A percentile compares a stretch with the other conserved stretches of the same genome.
These are phyloP conservation scores for Aplocera efformata DNA, from an alignment of 2,888 invertebrate species.

Conservation along the genomic window DNA sequence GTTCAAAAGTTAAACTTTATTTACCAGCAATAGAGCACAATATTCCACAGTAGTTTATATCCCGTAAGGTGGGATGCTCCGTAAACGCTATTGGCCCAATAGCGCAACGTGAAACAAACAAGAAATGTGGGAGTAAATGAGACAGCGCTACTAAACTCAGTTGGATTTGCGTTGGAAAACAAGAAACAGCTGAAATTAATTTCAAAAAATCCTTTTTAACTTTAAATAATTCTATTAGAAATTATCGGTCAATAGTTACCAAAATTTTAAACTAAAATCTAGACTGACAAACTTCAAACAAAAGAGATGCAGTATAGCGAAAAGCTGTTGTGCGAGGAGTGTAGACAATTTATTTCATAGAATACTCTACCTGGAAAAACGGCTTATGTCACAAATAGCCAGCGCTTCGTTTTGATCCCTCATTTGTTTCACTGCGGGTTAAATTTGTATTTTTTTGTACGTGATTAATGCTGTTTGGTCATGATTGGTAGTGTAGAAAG, in stretches of 20 bases:
- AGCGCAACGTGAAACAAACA: conserved; percentile 74
- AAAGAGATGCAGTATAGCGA: conserved; percentile 48
- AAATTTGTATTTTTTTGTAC: conserved; percentile 25
- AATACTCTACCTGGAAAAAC: conserved; percentile 17
- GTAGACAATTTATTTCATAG: conserved; percentile 55
- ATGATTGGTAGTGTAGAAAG: conserved; percentile 49
- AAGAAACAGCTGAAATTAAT: conserved; percentile 3
- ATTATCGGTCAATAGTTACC: conserved; percentile 4
- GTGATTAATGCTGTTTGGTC: conserved; percentile 35
- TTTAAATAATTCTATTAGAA: not conserved
- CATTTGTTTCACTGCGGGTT: conserved; percentile 19
- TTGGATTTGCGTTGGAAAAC: conserved; percentile 21
- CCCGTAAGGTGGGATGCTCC: conserved; percentile 78
- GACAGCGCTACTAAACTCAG: conserved; percentile 51
- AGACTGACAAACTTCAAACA: conserved; percentile 29
- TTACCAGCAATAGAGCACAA: conserved; percentile 70
- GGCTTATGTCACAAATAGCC: conserved; percentile 32
- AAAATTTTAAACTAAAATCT: conserved; percentile 21
- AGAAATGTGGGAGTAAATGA: conserved; percentile 69
- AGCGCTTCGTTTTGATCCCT: conserved; percentile 28
- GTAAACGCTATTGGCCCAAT: conserved; percentile 78
- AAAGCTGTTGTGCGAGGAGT: conserved; percentile 43
- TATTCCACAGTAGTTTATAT: conserved; percentile 70
- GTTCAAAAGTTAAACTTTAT: conserved; percentile 78
- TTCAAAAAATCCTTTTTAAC: conserved; percentile 7